Percentiles rank a stretch among this genome's conserved stretches.
Evolutionary conservation across 2,888 invertebrate genomes (phyloP).

Genomic region (Nomada hirtipes): DNA sequence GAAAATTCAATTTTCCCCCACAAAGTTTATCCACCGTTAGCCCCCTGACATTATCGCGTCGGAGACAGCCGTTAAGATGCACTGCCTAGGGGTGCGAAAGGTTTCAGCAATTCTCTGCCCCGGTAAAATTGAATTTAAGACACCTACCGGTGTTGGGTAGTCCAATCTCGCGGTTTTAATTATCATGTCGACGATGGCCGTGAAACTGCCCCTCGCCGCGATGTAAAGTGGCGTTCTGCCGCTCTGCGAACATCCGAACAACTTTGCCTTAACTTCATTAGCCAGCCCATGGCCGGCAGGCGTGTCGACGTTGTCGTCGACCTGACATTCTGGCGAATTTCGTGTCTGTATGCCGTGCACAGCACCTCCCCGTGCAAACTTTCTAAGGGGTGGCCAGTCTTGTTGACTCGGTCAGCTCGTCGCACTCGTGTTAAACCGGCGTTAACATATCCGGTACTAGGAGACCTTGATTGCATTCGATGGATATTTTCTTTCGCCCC

Average conservation of each 20-base stretch:
- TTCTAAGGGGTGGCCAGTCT: constrained; percentile 8
- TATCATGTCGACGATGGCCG: constrained; percentile 93
- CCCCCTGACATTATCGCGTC: too few species aligned
- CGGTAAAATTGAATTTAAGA: neutral
- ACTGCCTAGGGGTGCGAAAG: neutral
- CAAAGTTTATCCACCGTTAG: too few species aligned
- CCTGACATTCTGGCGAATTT: constrained; percentile 17
- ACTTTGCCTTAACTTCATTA: constrained; percentile 56
- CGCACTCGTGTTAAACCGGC: constrained; percentile 29
- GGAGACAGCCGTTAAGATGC: too few species aligned
- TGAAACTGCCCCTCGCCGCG: constrained; percentile 92
- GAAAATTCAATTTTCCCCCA: too few species aligned
- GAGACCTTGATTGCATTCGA: constrained; percentile 34
- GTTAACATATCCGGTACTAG: constrained; percentile 37
- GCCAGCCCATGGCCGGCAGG: constrained; percentile 13
- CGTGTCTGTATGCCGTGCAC: neutral
- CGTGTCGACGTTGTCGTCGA: constrained; percentile 5
- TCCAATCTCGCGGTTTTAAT: constrained; percentile 91
- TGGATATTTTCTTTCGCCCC: neutral
- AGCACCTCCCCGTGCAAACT: constrained; percentile 26
- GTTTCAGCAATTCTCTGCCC: neutral
- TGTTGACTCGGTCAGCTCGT: constrained; percentile 33
- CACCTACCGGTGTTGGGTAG: constrained; percentile 87
- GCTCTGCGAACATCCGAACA: constrained; percentile 83
- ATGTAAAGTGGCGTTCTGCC: constrained; percentile 90